Conservation (phyloP, 1,140 invertebrate genomes). For the Drosophila varians region DNA sequence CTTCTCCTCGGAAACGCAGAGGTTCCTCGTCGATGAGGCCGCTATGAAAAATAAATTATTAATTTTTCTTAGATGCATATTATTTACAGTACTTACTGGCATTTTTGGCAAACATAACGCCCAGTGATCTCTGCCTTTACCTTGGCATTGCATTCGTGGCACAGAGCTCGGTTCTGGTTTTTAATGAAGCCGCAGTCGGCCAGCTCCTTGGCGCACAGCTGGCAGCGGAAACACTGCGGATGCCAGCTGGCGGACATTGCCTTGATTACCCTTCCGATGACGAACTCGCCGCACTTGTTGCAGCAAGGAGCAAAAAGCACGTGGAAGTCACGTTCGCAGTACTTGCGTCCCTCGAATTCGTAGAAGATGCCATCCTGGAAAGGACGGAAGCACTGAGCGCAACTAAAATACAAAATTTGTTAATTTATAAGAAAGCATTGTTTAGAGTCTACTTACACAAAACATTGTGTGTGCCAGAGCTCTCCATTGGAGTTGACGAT, state of each 20-base stretch:
- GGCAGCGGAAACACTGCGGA: constrained; percentile 98
- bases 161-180: constrained; percentile 95
- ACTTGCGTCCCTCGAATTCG: constrained; percentile 99
- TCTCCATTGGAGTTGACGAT: constrained; percentile 99
- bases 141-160: constrained; percentile 98
- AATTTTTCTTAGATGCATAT: too few relatives aligned
- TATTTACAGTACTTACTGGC: constrained; percentile 90
- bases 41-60: constrained; percentile 84
- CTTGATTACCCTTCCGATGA: constrained; percentile 99
- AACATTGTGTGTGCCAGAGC: constrained; percentile 99
- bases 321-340: constrained; percentile 99
- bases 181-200: constrained; percentile 99
- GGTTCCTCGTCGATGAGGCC: constrained; percentile 98
- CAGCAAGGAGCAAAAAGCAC: constrained; percentile 99
- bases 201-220: constrained; percentile 94
- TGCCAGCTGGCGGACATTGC: constrained; percentile 99
- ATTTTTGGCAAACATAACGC: constrained; percentile 99
- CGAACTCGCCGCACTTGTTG: constrained; percentile 97
- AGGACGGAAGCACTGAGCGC: constrained; percentile 98
- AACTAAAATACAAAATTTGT: constrained; percentile 86
- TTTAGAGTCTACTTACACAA: constrained; percentile 92
- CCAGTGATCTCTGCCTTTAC: constrained; percentile 97
- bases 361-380: constrained; percentile 99
- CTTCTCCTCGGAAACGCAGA: constrained; percentile 97
- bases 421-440: neutral